Evolutionary conservation across 2,113 vertebrate species (phyloP).

Genomic region (Connochaetes taurinus): DNA sequence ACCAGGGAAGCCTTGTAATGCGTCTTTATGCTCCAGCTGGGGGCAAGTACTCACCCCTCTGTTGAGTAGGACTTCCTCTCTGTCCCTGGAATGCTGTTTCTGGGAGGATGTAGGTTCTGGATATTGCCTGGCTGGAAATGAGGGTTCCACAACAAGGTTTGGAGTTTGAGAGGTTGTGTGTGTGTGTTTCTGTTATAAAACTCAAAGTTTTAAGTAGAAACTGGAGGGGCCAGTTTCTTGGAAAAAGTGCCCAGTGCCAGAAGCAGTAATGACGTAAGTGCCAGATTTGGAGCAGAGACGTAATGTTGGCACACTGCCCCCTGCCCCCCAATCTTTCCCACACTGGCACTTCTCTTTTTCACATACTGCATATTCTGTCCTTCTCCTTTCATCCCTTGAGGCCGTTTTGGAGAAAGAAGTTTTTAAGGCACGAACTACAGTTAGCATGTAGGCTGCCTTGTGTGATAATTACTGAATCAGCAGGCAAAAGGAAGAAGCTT

Average conservation of each 20-base stretch:
- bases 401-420: not conserved
- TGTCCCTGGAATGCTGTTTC: not conserved
- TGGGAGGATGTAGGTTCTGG: not conserved
- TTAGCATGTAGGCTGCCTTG: not conserved
- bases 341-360: not conserved
- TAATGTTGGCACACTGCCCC: not conserved
- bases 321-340: not conserved
- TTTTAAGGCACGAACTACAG: not conserved
- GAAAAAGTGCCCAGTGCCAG: not conserved
- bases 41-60: not conserved
- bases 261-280: not conserved
- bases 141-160: not conserved
- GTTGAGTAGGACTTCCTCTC: not conserved
- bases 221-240: not conserved
- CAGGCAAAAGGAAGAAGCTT: not conserved
- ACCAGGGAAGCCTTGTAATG: not conserved
- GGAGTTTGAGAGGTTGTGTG: not conserved
- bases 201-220: conserved; percentile 33
- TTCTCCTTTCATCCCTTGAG: too few species aligned
- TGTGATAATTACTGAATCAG: not conserved
- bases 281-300: not conserved
- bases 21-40: not conserved
- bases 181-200: not conserved
- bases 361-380: not conserved
- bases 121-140: not conserved